A percentile compares a stretch with the other conserved stretches of the same genome.
phyloP scores from a whole-genome alignment of 2,888 invertebrate genomes.

The Hermodice carunculata region DNA sequence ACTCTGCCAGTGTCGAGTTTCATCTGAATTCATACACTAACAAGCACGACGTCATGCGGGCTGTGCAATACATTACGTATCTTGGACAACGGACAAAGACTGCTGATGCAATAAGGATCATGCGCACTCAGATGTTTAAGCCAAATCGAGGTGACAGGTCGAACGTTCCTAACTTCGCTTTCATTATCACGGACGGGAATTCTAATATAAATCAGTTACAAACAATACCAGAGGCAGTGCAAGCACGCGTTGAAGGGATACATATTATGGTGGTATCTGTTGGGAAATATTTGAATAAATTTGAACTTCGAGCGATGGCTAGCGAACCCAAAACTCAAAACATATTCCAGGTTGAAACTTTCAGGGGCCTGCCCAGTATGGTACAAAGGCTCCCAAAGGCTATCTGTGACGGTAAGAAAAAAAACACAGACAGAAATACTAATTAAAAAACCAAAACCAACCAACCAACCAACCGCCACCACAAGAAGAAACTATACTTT shows the following conservation, averaged over 20 bases:
- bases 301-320: constrained; percentile 27
- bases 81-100: constrained; percentile 55
- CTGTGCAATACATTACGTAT: constrained; percentile 56
- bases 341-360: constrained; percentile 24
- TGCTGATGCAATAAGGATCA: constrained; percentile 52
- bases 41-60: constrained; percentile 47
- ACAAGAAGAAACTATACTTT: too few species aligned
- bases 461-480: too few species aligned
- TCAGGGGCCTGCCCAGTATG: constrained; percentile 7
- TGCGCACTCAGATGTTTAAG: constrained; percentile 51
- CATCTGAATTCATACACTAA: constrained; percentile 35
- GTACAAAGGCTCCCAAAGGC: constrained; percentile 7
- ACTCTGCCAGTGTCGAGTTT: constrained; percentile 21
- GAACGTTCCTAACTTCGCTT: constrained; percentile 51
- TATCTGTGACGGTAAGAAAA: constrained; percentile 26
- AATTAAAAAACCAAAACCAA: too few species aligned
- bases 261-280: constrained; percentile 15
- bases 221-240: constrained; percentile 56
- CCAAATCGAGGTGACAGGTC: constrained; percentile 51
- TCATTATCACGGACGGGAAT: constrained; percentile 59
- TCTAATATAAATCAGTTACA: constrained; percentile 59
- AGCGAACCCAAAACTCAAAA: constrained; percentile 4
- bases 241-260: not conserved
- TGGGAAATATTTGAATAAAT: constrained; percentile 19
- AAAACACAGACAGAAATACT: too few species aligned